phyloP scores from a whole-genome alignment of 2,113 vertebrate species.

The Physeter macrocephalus region DNA sequence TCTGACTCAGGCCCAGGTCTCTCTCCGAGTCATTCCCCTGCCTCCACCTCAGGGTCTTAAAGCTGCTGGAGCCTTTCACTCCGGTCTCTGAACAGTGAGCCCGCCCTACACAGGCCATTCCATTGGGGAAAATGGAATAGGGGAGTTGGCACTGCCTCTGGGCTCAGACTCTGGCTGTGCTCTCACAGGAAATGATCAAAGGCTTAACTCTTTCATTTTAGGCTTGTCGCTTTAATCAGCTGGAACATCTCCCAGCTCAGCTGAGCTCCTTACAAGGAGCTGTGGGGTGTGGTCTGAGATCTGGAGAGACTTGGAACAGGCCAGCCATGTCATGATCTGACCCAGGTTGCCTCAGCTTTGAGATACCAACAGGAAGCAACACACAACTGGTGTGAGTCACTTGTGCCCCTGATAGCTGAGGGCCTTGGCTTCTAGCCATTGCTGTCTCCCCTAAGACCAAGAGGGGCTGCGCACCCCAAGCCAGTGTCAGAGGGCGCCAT shows the following conservation, averaged over 20 bases:
- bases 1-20: background rate
- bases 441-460: background rate
- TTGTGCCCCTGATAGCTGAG: background rate
- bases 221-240: too few species aligned
- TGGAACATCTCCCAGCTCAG: background rate
- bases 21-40: background rate
- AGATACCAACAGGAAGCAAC: background rate
- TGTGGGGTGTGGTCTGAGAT: background rate
- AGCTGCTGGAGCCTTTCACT: background rate
- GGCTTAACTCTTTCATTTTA: too few species aligned
- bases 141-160: background rate
- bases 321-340: background rate
- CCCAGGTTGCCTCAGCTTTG: background rate
- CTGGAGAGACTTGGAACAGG: background rate
- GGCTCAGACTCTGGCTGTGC: background rate
- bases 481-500: background rate
- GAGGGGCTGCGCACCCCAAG: background rate
- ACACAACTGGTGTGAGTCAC: background rate
- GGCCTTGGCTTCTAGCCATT: background rate
- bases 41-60: background rate
- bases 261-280: background rate
- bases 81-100: background rate
- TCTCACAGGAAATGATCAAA: background rate
- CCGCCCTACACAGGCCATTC: background rate
- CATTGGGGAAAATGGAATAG: background rate